Percentiles rank a stretch among this genome's conserved stretches.
phyloP scores from a whole-genome alignment of 30 jellyfish, hydroid and myxozoan species.

The Hydractinia echinata region DNA sequence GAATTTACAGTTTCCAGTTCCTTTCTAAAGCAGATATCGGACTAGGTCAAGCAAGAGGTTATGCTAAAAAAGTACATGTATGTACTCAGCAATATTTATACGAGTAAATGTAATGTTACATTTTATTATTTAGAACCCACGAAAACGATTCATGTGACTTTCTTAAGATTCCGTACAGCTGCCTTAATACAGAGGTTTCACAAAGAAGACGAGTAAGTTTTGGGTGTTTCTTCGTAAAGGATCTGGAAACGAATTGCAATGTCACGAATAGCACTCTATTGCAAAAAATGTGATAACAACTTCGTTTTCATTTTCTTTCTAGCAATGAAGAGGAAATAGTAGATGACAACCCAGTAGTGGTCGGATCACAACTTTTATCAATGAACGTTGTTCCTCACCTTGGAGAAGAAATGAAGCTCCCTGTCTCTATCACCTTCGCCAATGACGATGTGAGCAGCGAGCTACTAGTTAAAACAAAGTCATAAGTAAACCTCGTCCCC shows the following conservation, averaged over 20 bases:
- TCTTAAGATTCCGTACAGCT: conserved; percentile 71
- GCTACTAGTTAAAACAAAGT: too few relatives aligned
- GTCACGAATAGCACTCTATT: background rate
- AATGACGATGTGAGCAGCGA: conserved; percentile 59
- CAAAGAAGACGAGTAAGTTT: conserved; percentile 81
- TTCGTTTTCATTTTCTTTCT: background rate
- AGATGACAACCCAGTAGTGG: conserved; percentile 81
- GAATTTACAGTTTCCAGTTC: too few relatives aligned
- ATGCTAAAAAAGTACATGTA: background rate
- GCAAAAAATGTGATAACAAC: background rate
- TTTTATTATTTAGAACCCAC: conserved; percentile 56
- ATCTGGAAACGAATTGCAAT: too few relatives aligned
- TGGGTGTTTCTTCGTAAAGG: background rate
- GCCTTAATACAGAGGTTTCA: conserved; percentile 67
- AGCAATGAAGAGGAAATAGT: conserved; percentile 46
- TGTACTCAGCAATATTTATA: background rate
- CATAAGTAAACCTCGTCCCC: too few relatives aligned
- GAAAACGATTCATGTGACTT: conserved; percentile 55
- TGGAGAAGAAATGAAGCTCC: conserved; percentile 48
- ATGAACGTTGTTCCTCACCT: conserved; percentile 67
- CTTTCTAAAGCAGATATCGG: too few relatives aligned
- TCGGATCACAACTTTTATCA: conserved; percentile 85
- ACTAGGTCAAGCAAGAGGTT: too few relatives aligned
- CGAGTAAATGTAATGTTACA: background rate
- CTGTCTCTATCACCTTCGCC: conserved; percentile 59